Base-by-base conservation (phyloP, 2,888 invertebrate species). In the Amphimallon solstitiale region DNA sequence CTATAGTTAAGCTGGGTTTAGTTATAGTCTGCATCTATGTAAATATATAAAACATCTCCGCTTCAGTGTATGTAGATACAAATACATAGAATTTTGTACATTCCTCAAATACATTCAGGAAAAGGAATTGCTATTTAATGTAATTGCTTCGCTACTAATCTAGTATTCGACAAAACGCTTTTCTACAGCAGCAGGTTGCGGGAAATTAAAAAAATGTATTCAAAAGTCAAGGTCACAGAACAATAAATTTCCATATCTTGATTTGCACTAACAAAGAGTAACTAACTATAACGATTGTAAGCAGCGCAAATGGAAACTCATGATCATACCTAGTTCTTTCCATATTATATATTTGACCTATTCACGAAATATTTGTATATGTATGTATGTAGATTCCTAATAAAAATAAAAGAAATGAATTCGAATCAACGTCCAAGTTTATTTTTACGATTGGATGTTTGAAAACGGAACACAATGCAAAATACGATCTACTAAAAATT, bases 231-330 rank as follows among this genome's bases (percentile, higher is more conserved):
- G 56, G 56, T 10, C 56, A 35, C 14, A n/a, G n/a, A 52, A 56
- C 23, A 56, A 40, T 40, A 40, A 56, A 23, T 21, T 23, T 23
- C 40, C 15, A 40, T 56, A 56, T 56, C 56, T 56, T 56, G 56
- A 56, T 56, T 14, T 1, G 21, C 12, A 38, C 21, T 21, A 14
- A 34, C n/a, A 34, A 37, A 34, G 37, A 37, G 17, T 17, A 51
- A 14, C 29, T 17, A 51, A 14, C 29, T 49, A 51, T 29, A 51
- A 51, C 29, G 14, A 7, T 17, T 12, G 7, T 9, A 14, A 29
- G 12, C 12, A 23, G 48, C n/a, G 23, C 1, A 35, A 35, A 14
- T 17, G 1, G 12, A 4, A 49, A 29, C 29, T 7, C 6, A 29
- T 29, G 7, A 29, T 29, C 29, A 29, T 29, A 29, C 29, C 29